A percentile compares a stretch with the other conserved stretches of the same genome.
Conservation (phyloP, 2,113 vertebrate genomes). For the Oxygymnocypris stewartii region DNA sequence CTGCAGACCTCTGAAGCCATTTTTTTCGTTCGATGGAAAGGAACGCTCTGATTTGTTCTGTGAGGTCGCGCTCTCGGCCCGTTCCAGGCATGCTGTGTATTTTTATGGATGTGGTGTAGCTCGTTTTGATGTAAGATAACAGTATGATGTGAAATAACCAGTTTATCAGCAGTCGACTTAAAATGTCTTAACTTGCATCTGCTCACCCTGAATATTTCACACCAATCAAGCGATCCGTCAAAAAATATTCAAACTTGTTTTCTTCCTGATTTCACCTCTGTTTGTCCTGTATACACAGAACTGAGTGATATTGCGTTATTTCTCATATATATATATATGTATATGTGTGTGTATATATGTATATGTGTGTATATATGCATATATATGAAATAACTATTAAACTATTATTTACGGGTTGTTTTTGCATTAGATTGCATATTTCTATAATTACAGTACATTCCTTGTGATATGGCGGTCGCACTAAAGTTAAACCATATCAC, state of each 20-base stretch:
- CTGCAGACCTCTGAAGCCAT: neutral
- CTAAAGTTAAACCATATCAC: no score
- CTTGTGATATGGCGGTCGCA: no score
- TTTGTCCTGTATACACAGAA: neutral
- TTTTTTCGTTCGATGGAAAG: neutral
- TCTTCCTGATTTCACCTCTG: neutral
- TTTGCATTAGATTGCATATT: no score
- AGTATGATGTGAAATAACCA: neutral
- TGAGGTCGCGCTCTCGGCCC: neutral
- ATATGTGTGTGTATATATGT: no score
- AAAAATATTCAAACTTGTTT: neutral
- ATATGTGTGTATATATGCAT: no score
- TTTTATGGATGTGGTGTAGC: neutral
- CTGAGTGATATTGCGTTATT: neutral
- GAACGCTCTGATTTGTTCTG: neutral
- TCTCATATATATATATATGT: no score
- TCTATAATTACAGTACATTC: no score
- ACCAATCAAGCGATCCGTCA: neutral
- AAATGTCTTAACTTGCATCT: neutral
- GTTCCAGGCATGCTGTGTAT: neutral
- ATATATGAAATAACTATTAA: no score
- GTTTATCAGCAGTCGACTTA: neutral
- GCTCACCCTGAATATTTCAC: neutral
- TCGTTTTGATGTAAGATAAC: neutral
- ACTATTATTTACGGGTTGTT: no score